Conservation (phyloP, 2,797 vertebrate species). For the Malurus splendens region DNA sequence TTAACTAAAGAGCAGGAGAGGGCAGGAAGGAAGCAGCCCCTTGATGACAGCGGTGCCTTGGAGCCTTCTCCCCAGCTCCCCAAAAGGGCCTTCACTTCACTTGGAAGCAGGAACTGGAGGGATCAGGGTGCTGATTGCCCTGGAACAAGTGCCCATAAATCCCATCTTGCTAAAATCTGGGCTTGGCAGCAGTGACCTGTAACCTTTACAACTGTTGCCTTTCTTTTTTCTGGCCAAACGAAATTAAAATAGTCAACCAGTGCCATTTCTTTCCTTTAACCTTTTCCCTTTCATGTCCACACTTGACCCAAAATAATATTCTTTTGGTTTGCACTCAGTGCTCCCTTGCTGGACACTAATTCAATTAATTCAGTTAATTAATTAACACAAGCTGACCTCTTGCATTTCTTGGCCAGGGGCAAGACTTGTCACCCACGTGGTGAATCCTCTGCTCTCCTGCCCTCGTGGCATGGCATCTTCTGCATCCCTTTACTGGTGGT, state of each 20-base stretch:
- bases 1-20: neutral
- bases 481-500: neutral
- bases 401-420: neutral
- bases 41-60: neutral
- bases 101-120: neutral
- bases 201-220: neutral
- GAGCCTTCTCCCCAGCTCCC: neutral
- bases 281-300: neutral
- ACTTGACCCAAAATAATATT: neutral
- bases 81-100: neutral
- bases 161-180: neutral
- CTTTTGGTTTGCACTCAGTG: neutral
- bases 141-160: neutral
- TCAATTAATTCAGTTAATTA: neutral
- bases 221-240: neutral
- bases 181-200: neutral
- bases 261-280: neutral
- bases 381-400: neutral
- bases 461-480: neutral
- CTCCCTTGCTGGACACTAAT: neutral
- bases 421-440: fast-evolving
- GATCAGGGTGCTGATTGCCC: neutral
- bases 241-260: neutral
- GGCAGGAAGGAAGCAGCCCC: neutral
- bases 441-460: neutral